phyloP scores from a whole-genome alignment of 2,797 vertebrate genomes.

The Phyllotis vaccarum region DNA sequence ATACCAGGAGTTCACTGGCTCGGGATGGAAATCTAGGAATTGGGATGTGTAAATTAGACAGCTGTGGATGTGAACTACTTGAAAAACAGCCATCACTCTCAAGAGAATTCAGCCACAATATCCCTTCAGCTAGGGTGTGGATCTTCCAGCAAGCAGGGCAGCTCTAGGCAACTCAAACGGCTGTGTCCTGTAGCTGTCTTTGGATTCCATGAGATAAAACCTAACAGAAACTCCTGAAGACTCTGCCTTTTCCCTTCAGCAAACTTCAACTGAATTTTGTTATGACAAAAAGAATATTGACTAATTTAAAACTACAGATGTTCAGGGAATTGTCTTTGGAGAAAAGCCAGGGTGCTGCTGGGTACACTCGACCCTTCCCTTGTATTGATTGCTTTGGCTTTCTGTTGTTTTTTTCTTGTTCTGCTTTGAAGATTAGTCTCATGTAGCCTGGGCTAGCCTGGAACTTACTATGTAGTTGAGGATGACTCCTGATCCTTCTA shows the following conservation, averaged over 20 bases:
- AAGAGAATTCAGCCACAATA: not conserved
- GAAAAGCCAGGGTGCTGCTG: not conserved
- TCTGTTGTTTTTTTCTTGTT: not conserved
- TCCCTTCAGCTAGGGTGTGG: not conserved
- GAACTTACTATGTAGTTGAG: not conserved
- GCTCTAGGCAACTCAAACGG: not conserved
- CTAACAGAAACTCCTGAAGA: not conserved
- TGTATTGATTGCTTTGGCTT: not conserved
- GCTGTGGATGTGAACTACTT: not conserved
- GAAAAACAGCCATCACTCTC: not conserved
- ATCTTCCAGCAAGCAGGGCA: not conserved
- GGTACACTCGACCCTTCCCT: not conserved
- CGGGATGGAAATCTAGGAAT: not conserved
- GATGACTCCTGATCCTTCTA: not conserved
- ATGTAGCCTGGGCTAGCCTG: not conserved
- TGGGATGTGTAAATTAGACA: not conserved
- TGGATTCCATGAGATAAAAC: not conserved
- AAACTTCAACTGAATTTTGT: constrained; percentile 37
- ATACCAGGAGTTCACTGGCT: not conserved
- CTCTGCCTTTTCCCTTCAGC: not conserved
- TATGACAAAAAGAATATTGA: not conserved
- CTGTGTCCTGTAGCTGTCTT: not conserved
- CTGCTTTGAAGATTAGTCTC: not conserved
- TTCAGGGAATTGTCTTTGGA: not conserved
- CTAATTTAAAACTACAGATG: constrained; percentile 29